These are phyloP conservation scores for Dryomyza anilis DNA, from an alignment of 2,888 invertebrate genomes.

Conservation along the genomic window DNA sequence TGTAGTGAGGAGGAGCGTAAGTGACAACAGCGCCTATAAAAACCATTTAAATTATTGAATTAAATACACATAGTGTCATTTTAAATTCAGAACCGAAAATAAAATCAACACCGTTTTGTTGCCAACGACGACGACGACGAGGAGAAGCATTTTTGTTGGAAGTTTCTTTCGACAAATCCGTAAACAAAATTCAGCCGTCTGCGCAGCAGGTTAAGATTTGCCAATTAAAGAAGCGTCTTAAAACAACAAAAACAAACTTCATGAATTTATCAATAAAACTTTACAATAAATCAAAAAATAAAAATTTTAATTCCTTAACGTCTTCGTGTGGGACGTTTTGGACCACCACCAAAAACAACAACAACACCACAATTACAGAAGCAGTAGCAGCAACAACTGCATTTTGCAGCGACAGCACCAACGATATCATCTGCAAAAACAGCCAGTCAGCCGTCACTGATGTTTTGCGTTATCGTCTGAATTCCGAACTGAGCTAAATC, in stretches of 20 bases:
- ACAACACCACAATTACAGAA: constrained; percentile 30
- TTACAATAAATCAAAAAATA: constrained; percentile 50
- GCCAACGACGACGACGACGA: no score
- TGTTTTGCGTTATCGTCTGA: constrained; percentile 24
- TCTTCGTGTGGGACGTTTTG: constrained; percentile 40
- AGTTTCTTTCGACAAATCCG: neutral
- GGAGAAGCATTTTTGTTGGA: neutral
- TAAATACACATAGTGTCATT: no score
- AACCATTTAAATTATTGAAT: neutral
- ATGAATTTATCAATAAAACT: constrained; percentile 55
- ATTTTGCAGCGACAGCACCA: constrained; percentile 17
- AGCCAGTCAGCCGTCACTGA: constrained; percentile 19
- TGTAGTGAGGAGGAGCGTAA: neutral
- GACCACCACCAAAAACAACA: constrained; percentile 28
- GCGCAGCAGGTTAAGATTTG: constrained; percentile 11
- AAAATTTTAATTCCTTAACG: constrained; percentile 46
- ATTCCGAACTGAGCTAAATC: constrained; percentile 19
- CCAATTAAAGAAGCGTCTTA: constrained; percentile 19
- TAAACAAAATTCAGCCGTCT: constrained; percentile 5
- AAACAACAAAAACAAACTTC: constrained; percentile 51
- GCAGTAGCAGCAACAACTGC: constrained; percentile 28
- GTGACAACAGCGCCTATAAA: neutral
- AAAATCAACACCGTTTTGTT: constrained; percentile 26
- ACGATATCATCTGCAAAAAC: constrained; percentile 16
- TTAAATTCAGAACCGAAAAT: no score